phyloP scores from a whole-genome alignment of 1,140 invertebrate species.

The Campoletis sonorensis region DNA sequence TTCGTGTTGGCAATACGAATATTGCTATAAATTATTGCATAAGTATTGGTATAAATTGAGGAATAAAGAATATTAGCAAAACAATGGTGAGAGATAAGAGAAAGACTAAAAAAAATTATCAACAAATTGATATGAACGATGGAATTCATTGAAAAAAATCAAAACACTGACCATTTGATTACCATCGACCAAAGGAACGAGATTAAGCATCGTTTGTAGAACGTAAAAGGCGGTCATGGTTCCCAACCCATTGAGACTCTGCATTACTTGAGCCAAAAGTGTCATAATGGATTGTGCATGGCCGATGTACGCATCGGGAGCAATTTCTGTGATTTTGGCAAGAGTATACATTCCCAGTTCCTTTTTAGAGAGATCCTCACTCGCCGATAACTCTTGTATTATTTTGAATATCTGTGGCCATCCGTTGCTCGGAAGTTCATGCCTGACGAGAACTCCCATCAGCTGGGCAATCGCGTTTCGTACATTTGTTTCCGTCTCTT shows the following conservation, averaged over 20 bases:
- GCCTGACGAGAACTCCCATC: conserved; percentile 83
- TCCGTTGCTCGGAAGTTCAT: conserved; percentile 81
- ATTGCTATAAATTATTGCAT: too few relatives aligned
- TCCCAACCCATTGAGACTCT: conserved; percentile 74
- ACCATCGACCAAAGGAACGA: conserved; percentile 78
- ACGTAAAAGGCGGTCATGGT: conserved; percentile 79
- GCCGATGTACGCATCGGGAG: conserved; percentile 78
- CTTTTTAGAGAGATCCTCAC: conserved; percentile 77
- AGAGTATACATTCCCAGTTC: conserved; percentile 84
- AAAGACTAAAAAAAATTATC: too few relatives aligned
- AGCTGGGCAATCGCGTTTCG: conserved; percentile 82
- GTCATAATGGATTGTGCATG: conserved; percentile 77
- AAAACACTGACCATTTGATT: conserved; percentile 78
- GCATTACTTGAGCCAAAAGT: conserved; percentile 78
- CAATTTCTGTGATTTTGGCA: conserved; percentile 80
- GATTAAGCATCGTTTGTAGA: conserved; percentile 79
- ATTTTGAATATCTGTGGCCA: conserved; percentile 86
- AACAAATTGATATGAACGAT: too few relatives aligned
- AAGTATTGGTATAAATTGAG: too few relatives aligned
- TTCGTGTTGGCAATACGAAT: too few relatives aligned
- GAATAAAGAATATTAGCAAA: too few relatives aligned
- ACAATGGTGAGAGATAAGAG: too few relatives aligned
- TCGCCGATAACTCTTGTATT: conserved; percentile 79
- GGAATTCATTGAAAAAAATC: neutral
- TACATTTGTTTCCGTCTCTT: conserved; percentile 80